Evolutionary conservation across 2,113 vertebrate genomes (phyloP).

Genomic region (Catagonus wagneri): DNA sequence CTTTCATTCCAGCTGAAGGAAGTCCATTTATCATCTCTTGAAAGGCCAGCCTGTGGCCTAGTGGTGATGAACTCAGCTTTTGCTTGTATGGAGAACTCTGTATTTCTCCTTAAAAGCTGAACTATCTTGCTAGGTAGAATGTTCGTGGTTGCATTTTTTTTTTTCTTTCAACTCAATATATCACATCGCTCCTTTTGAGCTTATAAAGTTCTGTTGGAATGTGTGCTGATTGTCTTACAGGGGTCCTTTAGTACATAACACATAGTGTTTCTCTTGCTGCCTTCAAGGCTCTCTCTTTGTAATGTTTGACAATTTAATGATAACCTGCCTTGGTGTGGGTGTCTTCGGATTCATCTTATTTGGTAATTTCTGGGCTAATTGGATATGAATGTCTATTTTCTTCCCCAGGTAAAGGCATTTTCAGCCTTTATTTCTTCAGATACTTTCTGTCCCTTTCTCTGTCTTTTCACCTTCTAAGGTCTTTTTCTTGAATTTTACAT

Average conservation of each 20-base stretch:
- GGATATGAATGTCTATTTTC: background rate
- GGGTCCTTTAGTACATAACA: background rate
- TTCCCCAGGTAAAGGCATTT: background rate
- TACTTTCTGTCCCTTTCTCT: background rate
- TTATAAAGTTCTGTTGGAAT: background rate
- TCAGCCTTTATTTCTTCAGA: background rate
- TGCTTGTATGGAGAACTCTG: background rate
- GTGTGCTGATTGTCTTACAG: background rate
- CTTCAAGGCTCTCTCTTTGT: background rate
- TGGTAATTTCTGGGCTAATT: background rate
- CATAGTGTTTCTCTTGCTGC: background rate
- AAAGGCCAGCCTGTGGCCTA: fast-evolving
- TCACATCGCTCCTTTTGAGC: no score
- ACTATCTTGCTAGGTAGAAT: background rate
- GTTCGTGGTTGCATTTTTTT: background rate
- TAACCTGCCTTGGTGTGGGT: background rate
- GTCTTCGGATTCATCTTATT: background rate
- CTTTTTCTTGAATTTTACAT: no score
- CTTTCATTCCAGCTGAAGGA: background rate
- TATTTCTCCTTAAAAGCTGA: background rate
- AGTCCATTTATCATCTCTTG: background rate
- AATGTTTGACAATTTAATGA: background rate
- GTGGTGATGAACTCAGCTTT: background rate
- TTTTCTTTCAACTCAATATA: background rate
- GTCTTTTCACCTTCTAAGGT: background rate